Base-by-base conservation (phyloP, 1,140 invertebrate genomes). In the Episyrphus balteatus region DNA sequence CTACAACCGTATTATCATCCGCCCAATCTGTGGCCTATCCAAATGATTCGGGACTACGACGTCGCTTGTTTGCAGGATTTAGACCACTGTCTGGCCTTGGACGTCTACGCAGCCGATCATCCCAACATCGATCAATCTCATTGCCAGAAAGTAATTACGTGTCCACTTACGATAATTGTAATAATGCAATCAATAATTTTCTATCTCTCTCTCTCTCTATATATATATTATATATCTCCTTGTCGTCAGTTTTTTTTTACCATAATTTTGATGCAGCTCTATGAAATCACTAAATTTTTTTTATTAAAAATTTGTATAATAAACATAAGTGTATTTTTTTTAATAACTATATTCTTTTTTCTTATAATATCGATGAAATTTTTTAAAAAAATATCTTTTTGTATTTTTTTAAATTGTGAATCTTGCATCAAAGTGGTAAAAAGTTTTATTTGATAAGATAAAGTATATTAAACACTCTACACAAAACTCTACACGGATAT, bases 71-170 rank as follows among this genome's bases (percentile, higher is more conserved):
- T 72, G 81, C 81, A 57, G 81, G 81, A 41, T 80, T 84, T 73
- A 80, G 81, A 68, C 83, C 80, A 62, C 70, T 84, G 55, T 82
- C 81, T 53, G 78, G 82, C 57, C 83, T 82, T 70, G 80, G 80
- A 51, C 73, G 78, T 45, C 73, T 78, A 53, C 73, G 78, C 53
- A 74, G 75, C 62, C 74, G 75, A 60, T 78, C 83, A 61, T 80
- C 81, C 55, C 79, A 81, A 68, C 76, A 82, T 72, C 80, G 80
- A 59, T 83, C 82, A 71, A 83, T 83, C 72, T 83, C 81, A 59
- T 77, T 84, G 63, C 82, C 82, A 66, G 82, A 85, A 83, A 85
- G 82, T 85, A 85, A 77, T 77, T 73, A 73, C 58, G 53, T 51
- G 40, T 53, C 59, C 30, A 66, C 62, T 61, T 59, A 21, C 15